Evolutionary conservation across 2,888 invertebrate genomes (phyloP).

Genomic region (Lepas anatifera): DNA sequence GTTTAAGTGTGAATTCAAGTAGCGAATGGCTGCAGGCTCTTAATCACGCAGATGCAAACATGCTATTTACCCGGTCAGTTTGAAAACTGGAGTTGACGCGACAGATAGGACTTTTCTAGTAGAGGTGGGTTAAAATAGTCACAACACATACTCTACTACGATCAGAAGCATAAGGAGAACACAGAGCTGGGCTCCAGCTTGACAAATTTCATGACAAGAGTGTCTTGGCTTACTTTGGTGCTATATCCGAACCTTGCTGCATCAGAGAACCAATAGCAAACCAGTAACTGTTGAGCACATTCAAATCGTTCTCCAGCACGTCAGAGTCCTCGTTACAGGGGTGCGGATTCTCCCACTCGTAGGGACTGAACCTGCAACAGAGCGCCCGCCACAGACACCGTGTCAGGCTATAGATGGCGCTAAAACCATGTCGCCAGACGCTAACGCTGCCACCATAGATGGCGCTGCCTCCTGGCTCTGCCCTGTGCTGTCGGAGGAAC

Average conservation of each 20-base stretch:
- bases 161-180: too few species aligned
- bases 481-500: too few species aligned
- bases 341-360: conserved; percentile 39
- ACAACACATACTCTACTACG: too few species aligned
- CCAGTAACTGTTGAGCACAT: conserved; percentile 40
- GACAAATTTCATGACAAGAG: too few species aligned
- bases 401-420: too few species aligned
- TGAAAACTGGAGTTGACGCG: too few species aligned
- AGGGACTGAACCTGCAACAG: conserved; percentile 34
- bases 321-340: conserved; percentile 35
- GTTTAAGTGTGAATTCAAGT: too few species aligned
- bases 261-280: conserved; percentile 39
- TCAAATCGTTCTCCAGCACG: conserved; percentile 38
- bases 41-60: not conserved
- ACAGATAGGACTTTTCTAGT: too few species aligned
- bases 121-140: too few species aligned
- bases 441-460: not conserved
- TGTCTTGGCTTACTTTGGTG: conserved; percentile 30
- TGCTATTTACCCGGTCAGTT: not conserved
- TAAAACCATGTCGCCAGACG: not conserved
- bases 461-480: too few species aligned
- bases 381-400: conserved; percentile 26
- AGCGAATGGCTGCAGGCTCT: too few species aligned
- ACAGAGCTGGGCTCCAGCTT: too few species aligned
- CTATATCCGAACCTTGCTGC: conserved; percentile 39